Evolutionary conservation across 2,797 vertebrate species (phyloP).

Genomic region (Lepus townsendii): DNA sequence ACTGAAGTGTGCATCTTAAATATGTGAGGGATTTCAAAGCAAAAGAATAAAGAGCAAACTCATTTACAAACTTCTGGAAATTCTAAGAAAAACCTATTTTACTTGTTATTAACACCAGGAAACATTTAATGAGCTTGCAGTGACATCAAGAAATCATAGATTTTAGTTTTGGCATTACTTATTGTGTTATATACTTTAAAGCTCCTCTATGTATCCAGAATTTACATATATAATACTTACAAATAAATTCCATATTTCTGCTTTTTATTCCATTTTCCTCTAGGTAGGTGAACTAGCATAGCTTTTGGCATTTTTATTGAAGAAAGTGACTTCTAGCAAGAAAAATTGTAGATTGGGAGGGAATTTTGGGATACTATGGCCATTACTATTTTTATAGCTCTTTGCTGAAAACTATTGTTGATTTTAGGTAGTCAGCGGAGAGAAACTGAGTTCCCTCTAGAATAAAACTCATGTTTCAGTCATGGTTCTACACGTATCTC

Average conservation of each 20-base stretch:
- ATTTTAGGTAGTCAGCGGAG: slow-evolving; percentile 10
- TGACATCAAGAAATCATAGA: neutral
- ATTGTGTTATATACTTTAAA: neutral
- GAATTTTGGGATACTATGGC: neutral
- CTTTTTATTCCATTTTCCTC: neutral
- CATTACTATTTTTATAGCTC: neutral
- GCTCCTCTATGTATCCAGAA: neutral
- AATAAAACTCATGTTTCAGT: neutral
- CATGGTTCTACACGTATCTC: neutral
- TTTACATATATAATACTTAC: neutral
- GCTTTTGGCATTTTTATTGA: neutral
- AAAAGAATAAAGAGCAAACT: neutral
- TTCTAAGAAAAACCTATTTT: slow-evolving; percentile 43
- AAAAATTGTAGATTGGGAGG: slow-evolving; percentile 41
- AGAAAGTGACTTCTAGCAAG: neutral
- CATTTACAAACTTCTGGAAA: neutral
- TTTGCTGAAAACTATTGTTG: slow-evolving; percentile 36
- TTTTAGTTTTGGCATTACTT: neutral
- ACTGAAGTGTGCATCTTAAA: neutral
- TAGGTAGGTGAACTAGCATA: neutral
- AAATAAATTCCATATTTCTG: neutral
- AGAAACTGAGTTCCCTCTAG: slow-evolving; percentile 16
- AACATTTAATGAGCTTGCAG: neutral
- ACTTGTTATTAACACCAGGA: neutral
- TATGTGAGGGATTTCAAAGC: neutral